phyloP scores from a whole-genome alignment of 2,797 vertebrate species.

The Cossypha niveicapilla region DNA sequence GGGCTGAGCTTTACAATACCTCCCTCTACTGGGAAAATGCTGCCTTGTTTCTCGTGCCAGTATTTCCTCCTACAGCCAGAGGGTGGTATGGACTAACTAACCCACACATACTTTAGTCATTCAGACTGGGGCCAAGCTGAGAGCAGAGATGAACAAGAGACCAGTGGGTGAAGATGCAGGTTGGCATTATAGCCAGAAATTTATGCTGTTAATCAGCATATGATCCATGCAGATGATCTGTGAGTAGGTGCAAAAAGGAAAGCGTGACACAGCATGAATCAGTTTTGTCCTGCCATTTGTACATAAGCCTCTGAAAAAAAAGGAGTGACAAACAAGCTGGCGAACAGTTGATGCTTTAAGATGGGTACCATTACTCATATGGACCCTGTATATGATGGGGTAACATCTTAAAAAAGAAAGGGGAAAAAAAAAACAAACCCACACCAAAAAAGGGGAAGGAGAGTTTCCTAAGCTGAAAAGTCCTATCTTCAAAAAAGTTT shows the following conservation, averaged over 20 bases:
- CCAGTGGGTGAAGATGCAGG: not conserved
- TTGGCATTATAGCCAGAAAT: not conserved
- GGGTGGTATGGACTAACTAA: not conserved
- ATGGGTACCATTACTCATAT: not conserved
- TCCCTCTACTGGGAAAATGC: conserved; percentile 49
- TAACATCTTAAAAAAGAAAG: not conserved
- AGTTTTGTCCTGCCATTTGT: not conserved
- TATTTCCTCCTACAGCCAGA: not conserved
- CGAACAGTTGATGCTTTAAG: not conserved
- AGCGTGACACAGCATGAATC: not conserved
- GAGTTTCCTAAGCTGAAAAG: not conserved
- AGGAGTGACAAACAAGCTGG: not conserved
- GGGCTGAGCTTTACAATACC: conserved; percentile 11
- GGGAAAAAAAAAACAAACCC: not conserved
- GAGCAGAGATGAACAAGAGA: not conserved
- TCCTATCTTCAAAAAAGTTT: not conserved
- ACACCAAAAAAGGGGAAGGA: not conserved
- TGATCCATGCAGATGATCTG: not conserved
- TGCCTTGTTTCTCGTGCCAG: not conserved
- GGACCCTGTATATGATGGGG: not conserved
- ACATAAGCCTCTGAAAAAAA: not conserved
- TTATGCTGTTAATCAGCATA: not conserved
- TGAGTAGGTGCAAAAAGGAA: not conserved
- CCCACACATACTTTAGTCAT: not conserved
- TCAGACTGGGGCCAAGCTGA: not conserved